These are phyloP conservation scores for Echiichthys vipera DNA, from an alignment of 2,797 vertebrate genomes.

Conservation along the genomic window DNA sequence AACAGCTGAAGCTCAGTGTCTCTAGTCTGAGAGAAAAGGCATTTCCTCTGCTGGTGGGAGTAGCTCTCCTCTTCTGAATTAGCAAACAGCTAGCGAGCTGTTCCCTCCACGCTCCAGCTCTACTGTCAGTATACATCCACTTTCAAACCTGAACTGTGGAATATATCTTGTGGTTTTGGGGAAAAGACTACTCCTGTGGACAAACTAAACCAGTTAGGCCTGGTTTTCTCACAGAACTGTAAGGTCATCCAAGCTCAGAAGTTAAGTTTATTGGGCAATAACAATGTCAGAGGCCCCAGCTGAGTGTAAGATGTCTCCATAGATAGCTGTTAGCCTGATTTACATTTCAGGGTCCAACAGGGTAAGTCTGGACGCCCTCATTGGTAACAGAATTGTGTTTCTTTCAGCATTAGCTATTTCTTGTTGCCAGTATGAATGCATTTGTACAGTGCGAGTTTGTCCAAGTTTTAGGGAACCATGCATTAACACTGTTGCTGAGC, in stretches of 20 bases:
- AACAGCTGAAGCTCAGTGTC: slow-evolving; percentile 47
- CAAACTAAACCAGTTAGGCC: slow-evolving; percentile 34
- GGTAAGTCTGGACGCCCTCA: slow-evolving; percentile 38
- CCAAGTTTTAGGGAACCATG: background rate
- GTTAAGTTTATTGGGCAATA: slow-evolving; percentile 66
- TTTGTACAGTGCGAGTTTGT: slow-evolving; percentile 6
- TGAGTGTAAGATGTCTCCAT: slow-evolving; percentile 49
- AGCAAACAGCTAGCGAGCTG: slow-evolving; percentile 54
- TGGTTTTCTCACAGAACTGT: slow-evolving; percentile 42
- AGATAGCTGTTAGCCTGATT: slow-evolving; percentile 69
- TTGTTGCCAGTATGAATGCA: slow-evolving; percentile 26
- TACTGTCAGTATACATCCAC: slow-evolving; percentile 39
- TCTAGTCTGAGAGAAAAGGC: slow-evolving; percentile 50
- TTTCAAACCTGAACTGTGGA: slow-evolving; percentile 33
- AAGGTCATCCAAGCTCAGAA: slow-evolving; percentile 56
- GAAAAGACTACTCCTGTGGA: slow-evolving; percentile 40
- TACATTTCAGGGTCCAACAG: slow-evolving; percentile 60
- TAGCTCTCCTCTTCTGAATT: slow-evolving; percentile 58
- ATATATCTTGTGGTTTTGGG: slow-evolving; percentile 28
- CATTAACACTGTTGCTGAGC: slow-evolving; percentile 9
- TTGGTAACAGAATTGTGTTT: slow-evolving; percentile 51
- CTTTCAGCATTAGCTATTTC: slow-evolving; percentile 8
- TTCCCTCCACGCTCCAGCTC: slow-evolving; percentile 34
- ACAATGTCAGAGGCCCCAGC: slow-evolving; percentile 49
- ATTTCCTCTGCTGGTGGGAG: slow-evolving; percentile 63